Conservation (phyloP, 2,113 vertebrate genomes). For the Fregetta grallaria region DNA sequence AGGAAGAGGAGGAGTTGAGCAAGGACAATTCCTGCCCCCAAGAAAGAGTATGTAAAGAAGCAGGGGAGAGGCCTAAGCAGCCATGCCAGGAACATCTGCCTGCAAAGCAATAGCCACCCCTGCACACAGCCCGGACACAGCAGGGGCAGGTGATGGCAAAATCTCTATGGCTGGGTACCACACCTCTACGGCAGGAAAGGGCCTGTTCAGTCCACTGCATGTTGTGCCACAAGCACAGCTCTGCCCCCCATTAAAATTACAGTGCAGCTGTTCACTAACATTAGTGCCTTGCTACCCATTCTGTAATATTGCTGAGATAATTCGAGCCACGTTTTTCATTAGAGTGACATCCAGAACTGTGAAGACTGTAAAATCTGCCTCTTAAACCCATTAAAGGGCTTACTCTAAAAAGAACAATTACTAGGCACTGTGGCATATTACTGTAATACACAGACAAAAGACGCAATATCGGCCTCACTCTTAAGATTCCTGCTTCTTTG, state of each 20-base stretch:
- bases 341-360: neutral
- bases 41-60: neutral
- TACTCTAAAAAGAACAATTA: neutral
- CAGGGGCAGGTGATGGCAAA: neutral
- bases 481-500: neutral
- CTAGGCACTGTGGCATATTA: neutral
- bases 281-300: neutral
- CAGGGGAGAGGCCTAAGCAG: neutral
- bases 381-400: neutral
- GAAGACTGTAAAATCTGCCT: neutral
- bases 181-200: neutral
- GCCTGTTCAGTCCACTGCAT: neutral
- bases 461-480: neutral
- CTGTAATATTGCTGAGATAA: neutral
- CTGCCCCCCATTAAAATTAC: neutral
- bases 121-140: neutral
- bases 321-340: neutral
- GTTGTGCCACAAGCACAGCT: neutral
- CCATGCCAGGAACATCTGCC: neutral
- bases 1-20: neutral
- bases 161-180: accelerated
- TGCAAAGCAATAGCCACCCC: neutral
- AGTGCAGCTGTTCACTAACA: neutral
- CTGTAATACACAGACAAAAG: neutral
- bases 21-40: neutral